Evolutionary conservation across 1,140 invertebrate species (phyloP), one percentile per base, ranked within the genome.

Genomic region (Temnothorax curvispinosus): DNA sequence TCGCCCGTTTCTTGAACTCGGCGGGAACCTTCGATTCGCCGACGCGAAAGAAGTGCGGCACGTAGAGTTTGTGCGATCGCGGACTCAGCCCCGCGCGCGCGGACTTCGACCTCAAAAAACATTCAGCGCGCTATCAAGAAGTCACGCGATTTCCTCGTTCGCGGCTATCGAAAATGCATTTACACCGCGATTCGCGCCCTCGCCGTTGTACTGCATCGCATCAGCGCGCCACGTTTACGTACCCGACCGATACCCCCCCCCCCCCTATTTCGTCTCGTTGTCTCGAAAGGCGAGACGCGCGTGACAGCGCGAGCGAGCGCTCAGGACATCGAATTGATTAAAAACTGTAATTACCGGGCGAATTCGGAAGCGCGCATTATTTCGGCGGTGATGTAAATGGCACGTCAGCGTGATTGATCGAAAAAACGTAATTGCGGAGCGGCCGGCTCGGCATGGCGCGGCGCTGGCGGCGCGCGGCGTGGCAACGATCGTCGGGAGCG

Each of bases 341-440:
- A 84, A 84, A 84, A 84, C 69, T 84, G 80, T 84, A 84, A 84
- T 84, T 74, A 62, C 80, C 69, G 32, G 56, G 41, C 15, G 27
- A 69, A 84, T 75, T 84, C 69, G 80, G 69, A 84, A 74, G 62
- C 69, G 80, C 80, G 80, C 80, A 84, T 84, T 84, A 84, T 84
- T 84, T 84, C 80, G 80, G 69, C 44, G 69, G 80, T 50, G 80
- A 84, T 84, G 80, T 74, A 84, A 84, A 74, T 44, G 80, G 69
- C 69, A 84, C 80, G 80, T 84, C 80, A 84, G 72, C 80, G 80
- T 84, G 80, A 84, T 84, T 84, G 80, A 84, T 84, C 80, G 69
- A 74, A 74, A 84, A 50, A 84, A 56, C 69, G 80, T 84, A 84
- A 84, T 84, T 84, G 80, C 69, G 32, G 32, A 41, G 64, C 78